Evolutionary conservation across 2,113 vertebrate genomes (phyloP).

Genomic region (Odontesthes bonariensis): DNA sequence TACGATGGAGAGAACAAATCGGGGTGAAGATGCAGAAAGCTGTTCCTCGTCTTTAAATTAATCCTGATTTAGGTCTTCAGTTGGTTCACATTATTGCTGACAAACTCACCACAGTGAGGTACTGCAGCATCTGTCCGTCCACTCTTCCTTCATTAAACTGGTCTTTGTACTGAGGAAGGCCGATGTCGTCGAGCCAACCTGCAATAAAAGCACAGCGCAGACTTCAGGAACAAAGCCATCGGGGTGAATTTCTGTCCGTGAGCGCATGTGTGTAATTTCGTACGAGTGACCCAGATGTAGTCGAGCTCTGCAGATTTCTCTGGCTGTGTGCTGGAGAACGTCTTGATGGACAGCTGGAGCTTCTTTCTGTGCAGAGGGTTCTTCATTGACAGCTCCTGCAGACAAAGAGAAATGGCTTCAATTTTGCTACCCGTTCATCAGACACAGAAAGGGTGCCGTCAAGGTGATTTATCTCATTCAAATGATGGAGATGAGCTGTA

Average conservation of each 20-base stretch:
- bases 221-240: no score
- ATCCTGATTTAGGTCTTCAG: background rate
- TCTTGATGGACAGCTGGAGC: conserved; percentile 90
- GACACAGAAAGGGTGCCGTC: background rate
- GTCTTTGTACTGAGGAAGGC: conserved; percentile 98
- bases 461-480: background rate
- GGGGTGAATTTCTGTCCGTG: background rate
- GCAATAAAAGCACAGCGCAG: conserved; percentile 3
- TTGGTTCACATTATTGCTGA: background rate
- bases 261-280: conserved; percentile 53
- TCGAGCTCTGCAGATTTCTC: conserved; percentile 92
- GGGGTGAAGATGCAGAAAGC: background rate
- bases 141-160: conserved; percentile 95
- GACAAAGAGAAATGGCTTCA: background rate
- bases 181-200: conserved; percentile 98
- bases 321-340: conserved; percentile 84
- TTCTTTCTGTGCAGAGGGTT: conserved; percentile 97
- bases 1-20: conserved; percentile 66
- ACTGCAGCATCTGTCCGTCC: conserved; percentile 96
- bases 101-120: conserved; percentile 92
- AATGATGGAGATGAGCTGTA: background rate
- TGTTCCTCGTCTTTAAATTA: no score
- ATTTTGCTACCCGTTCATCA: background rate
- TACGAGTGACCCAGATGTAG: conserved; percentile 97
- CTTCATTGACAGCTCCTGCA: conserved; percentile 94